These are phyloP conservation scores for Orius laevigatus DNA, from an alignment of 1,140 invertebrate genomes.

Conservation along the genomic window DNA sequence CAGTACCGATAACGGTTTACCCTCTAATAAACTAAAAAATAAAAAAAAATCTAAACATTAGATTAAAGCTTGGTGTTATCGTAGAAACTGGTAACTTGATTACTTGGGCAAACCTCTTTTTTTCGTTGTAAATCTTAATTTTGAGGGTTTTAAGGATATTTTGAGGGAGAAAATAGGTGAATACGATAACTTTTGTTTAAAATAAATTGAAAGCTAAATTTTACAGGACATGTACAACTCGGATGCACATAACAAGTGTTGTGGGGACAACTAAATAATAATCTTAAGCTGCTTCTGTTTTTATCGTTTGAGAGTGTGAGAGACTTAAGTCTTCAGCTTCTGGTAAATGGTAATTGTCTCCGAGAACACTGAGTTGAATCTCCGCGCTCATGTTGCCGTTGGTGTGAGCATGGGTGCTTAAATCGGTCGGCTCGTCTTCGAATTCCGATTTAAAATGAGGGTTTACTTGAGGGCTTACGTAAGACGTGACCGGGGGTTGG, in stretches of 20 bases:
- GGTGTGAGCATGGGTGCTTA: slow-evolving; percentile 15
- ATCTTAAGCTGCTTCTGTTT: slow-evolving; percentile 14
- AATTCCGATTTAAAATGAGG: slow-evolving; percentile 2
- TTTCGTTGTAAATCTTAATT: too few relatives aligned
- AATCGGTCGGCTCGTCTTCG: slow-evolving; percentile 16
- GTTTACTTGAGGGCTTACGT: not conserved
- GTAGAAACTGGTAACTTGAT: too few relatives aligned
- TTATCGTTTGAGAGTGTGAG: slow-evolving; percentile 13
- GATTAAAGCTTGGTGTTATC: too few relatives aligned
- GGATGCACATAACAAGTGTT: not conserved
- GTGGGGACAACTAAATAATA: not conserved
- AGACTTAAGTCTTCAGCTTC: slow-evolving; percentile 16
- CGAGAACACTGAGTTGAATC: slow-evolving; percentile 9
- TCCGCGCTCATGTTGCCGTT: slow-evolving; percentile 12
- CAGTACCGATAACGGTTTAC: too few relatives aligned
- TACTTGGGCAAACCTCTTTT: too few relatives aligned
- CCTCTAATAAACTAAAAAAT: too few relatives aligned
- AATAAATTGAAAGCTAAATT: too few relatives aligned
- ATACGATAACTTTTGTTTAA: too few relatives aligned
- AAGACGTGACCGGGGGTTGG: not conserved
- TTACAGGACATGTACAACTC: too few relatives aligned
- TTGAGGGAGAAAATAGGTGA: too few relatives aligned
- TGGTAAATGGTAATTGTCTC: slow-evolving; percentile 8
- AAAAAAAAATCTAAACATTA: too few relatives aligned
- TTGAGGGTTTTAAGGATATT: too few relatives aligned